phyloP scores from a whole-genome alignment of 1,140 invertebrate species.

The Bombus sylvicola region DNA sequence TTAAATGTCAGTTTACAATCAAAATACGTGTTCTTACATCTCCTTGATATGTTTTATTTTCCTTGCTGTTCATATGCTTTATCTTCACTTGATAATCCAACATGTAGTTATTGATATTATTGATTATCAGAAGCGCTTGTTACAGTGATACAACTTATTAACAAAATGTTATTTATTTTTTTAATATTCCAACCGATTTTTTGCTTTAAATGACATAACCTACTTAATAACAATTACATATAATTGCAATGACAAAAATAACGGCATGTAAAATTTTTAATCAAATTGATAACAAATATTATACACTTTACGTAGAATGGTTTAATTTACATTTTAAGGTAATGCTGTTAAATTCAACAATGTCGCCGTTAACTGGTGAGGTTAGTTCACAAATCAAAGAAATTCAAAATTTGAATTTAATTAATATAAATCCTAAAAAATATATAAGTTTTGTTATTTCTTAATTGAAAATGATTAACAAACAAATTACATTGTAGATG shows the following conservation, averaged over 20 bases:
- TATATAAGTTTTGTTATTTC: neutral
- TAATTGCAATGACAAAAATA: constrained; percentile 45
- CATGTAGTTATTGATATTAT: neutral
- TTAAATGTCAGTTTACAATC: neutral
- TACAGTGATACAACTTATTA: neutral
- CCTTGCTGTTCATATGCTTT: neutral
- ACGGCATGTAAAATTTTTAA: constrained; percentile 54
- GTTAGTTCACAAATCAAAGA: constrained; percentile 25
- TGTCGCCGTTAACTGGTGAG: constrained; percentile 47
- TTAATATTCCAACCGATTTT: neutral
- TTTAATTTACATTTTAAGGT: constrained; percentile 45
- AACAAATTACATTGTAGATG: constrained; percentile 54
- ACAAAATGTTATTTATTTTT: neutral
- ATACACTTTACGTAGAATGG: constrained; percentile 60
- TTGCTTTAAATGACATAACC: neutral
- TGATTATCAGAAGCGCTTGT: neutral
- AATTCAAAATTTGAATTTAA: neutral
- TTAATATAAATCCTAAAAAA: neutral
- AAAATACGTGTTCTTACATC: neutral
- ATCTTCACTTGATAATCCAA: neutral
- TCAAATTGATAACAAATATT: constrained; percentile 42
- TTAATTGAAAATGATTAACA: neutral
- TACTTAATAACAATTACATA: neutral
- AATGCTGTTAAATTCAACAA: constrained; percentile 43
- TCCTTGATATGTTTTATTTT: neutral